Evolutionary conservation across 1,140 invertebrate genomes (phyloP), one percentile per base, ranked within the genome.

Genomic region (Zaprionus capensis): DNA sequence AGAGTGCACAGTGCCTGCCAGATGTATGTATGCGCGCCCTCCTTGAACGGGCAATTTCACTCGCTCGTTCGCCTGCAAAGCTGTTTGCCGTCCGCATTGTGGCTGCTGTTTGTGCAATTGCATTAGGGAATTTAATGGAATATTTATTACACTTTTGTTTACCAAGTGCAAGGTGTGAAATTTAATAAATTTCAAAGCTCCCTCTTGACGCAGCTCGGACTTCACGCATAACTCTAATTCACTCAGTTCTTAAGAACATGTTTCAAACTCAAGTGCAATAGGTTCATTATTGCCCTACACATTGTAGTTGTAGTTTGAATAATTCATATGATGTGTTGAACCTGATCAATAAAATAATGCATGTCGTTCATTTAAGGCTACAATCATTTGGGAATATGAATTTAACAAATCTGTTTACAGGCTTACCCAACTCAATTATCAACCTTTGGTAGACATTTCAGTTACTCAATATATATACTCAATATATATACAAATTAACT

Each of bases 101-200:
- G 80, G 80, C 81, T 66, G 62, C 62, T 76, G 80, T 74, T 79
- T 78, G 81, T 82, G 80, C 71, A 82, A 82, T 82, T 82, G 76
- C 76, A 82, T 82, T 82, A 82, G 80, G 76, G 80, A 74, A 75
- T 82, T 71, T 70, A 44, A 66, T 76, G 58, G 28, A 79, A 79
- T 71, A 78, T 79, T 79, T 79, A 79, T 79, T 76, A 71, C 67
- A 53, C 70, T 62, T 67, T 66, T 79, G 57, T 78, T 76, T 79
- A 68, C 67, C 73, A 64, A 49, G 22, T 26, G 34, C 38, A 44
- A 71, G 58, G 68, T 72, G 63, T 59, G 46, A 66, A 68, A 76
- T 76, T 72, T 64, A 76, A 76, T 76, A 72, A 72, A 79, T 78
- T 76, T 76, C 62, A 46, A 76, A 72, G 56, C 49, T 55, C 55